A percentile compares a stretch with the other conserved stretches of the same genome.
Conservation (phyloP, 2,797 vertebrate species). For the Valencia hispanica region DNA sequence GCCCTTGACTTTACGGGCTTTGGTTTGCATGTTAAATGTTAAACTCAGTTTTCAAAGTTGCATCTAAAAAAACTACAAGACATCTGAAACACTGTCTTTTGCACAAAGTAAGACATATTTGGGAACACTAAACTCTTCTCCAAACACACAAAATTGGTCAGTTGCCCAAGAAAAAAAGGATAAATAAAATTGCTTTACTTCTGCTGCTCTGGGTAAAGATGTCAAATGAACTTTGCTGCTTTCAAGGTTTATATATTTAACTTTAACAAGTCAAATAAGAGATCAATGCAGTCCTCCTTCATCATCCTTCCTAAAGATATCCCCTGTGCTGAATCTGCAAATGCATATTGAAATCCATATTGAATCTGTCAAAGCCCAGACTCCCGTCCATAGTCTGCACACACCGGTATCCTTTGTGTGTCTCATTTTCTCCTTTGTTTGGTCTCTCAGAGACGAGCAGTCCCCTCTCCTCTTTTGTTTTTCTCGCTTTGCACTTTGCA, state of each 20-base stretch:
- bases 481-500: constrained; percentile 75
- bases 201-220: not conserved
- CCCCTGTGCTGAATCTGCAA: constrained; percentile 19
- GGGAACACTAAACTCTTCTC: not conserved
- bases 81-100: not conserved
- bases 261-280: constrained; percentile 30
- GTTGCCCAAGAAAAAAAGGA: constrained; percentile 4
- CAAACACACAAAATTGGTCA: constrained; percentile 2
- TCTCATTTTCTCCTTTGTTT: constrained; percentile 63
- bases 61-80: not conserved
- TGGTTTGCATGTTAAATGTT: too few species aligned
- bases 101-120: not conserved
- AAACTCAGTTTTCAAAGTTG: not conserved
- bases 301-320: constrained; percentile 24
- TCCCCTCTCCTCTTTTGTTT: constrained; percentile 77
- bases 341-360: constrained; percentile 52
- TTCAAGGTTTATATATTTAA: constrained; percentile 4
- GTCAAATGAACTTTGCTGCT: not conserved
- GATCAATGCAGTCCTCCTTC: constrained; percentile 19
- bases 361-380: constrained; percentile 43
- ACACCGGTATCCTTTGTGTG: constrained; percentile 47
- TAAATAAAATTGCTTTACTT: not conserved
- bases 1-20: not conserved
- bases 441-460: constrained; percentile 74
- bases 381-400: constrained; percentile 44